Evolutionary conservation across 1,140 invertebrate species (phyloP), one percentile per base, ranked within the genome.

Genomic region (Trachymyrmex cornetzi): DNA sequence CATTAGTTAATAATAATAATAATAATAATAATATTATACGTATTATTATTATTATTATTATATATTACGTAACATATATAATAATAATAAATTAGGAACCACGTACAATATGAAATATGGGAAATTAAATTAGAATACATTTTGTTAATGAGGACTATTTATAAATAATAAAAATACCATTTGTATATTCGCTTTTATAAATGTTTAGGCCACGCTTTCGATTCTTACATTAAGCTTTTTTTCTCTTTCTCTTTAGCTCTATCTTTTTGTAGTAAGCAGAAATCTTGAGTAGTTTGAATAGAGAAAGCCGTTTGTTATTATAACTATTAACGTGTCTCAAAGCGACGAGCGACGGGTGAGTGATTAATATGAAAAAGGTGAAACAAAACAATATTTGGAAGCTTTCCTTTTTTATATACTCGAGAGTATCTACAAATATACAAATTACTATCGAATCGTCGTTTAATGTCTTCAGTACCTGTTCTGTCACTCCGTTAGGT

Each of bases 51-150:
- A 59, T 61, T 69, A 69, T 61, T 69, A 69, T 69, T 69, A 69
- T 69, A 50, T 50, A 66, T 38, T 69, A 48, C 24, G 16, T 67
- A 14, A 69, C 50, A 24, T 69, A 50, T 50, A 86, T 89, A 87
- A 80, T 93, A 93, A 89, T 92, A 94, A 95, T 95, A 95, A 95
- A 94, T 95, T 95, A 95, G 94, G 94, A 95, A 95, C 94, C 94
- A 95, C 93, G 91, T 95, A 95, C 91, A 92, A 94, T 93, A 93
- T 90, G 82, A 94, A 92, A 90, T 92, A 93, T 93, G 91, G 86
- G 86, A 93, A 94, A 94, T 95, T 95, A 94, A 95, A 94, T 94
- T 93, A 94, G 87, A 90, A 87, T 92, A 94, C 91, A 82, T 90
- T 74, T 3, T 19, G 24, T 91, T 93, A 91, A 88, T 89, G 91